Evolutionary conservation across 2,797 vertebrate species (phyloP), one percentile per base, ranked within the genome.

Genomic region (Acipenser transmontanus): DNA sequence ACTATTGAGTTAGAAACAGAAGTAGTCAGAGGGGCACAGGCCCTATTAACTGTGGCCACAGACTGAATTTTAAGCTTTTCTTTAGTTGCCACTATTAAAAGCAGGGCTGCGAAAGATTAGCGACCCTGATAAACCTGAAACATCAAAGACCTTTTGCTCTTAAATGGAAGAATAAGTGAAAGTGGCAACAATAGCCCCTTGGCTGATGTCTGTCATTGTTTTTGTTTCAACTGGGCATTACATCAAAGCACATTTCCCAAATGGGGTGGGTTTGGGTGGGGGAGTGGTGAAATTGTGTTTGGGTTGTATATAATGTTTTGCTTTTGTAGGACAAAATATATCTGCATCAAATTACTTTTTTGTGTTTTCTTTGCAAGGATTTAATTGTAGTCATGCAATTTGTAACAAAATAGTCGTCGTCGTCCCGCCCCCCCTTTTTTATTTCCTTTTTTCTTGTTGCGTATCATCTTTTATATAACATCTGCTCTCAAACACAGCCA

Each of bases 91-190:
- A 60, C 59, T 61, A 61, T 67, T 67, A 47, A 50, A 50, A 10
- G 20, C 66, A 34, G 63, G 4, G 74, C 80, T 84, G 82, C 84
- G 84, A 83, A 88, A 83, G 82, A 85, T 84, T 82, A 82, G 76
- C 74, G 73, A 4, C 73, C 77, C 80, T 69, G 75, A 76, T 83
- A 81, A 77, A n/a, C 74, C 69, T 79, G 72, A 74, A 68, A 80
- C 88, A 87, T 87, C 81, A 86, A 83, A 88, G 77, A 71, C 75
- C 4, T 73, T 66, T 68, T 73, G 74, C 70, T 80, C 78, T 72
- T 71, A 79, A 80, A 70, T 50, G 62, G 70, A 75, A 80, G 73
- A 82, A 69, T 73, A 66, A 75, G 69, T 71, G 59, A 76, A 78
- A 80, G 70, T 66, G 66, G 72, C 74, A 82, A 83, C 78, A 81